Evolutionary conservation across 2,888 invertebrate species (phyloP), one percentile per base, ranked within the genome.

Genomic region (Antheraea assamensis): DNA sequence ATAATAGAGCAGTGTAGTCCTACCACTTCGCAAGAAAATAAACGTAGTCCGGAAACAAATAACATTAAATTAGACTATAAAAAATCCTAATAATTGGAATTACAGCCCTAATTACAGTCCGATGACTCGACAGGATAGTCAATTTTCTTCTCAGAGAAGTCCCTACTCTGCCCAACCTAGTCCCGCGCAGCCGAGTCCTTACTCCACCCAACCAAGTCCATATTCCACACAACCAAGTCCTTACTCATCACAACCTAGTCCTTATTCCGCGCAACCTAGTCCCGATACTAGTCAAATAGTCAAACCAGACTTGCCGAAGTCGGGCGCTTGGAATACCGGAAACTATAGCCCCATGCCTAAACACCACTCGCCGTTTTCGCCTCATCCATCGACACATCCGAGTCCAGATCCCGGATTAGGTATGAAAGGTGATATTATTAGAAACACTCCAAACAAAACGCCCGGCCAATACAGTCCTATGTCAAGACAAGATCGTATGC

Each of bases 281-380:
- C 94, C 94, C 30, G 94, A 94, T 78, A 94, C 94, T 68, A 94
- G 94, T 78, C 94, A 94, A 84, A 94, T 94, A 72, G 89, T 90
- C 21, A 94, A 94, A 79, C 82, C 89, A 13, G 94, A 94, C 2
- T 80, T 92, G 5, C 94, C 90, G 73, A 94, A 94, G 76, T 79
- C 92, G 2, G 87, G 86, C 70, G 88, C 88, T n/a, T 94, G 94
- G 94, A 94, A 93, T 78, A 85, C 92, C 0, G 95, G 92, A n/a
- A 91, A 87, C 78, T 94, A 86, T 73, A 95, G 94, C 78, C 94
- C 95, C 1, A 92, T 94, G 91, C 90, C 93, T 24, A 95, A 95
- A 83, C 93, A 94, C 72, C 92, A 92, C 74, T 88, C 92, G 10
- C 92, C 93, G 5, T 94, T 91, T 79, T 94, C 95, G 0, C 93